phyloP scores from a whole-genome alignment of 2,113 vertebrate species.

The Atherinomorus stipes region DNA sequence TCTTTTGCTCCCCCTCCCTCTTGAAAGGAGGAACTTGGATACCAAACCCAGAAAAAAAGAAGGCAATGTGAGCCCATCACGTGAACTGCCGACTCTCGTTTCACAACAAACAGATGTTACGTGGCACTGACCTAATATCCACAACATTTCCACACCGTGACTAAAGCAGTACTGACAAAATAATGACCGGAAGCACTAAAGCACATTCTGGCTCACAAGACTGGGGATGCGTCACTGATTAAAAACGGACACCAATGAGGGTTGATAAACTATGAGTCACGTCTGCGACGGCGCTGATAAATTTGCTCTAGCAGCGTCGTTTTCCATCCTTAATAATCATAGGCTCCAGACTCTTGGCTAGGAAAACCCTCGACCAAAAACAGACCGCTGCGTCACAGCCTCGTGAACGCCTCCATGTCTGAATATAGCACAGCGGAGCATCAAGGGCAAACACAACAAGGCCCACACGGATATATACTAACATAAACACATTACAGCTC shows the following conservation, averaged over 20 bases:
- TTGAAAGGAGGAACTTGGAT: conserved; percentile 80
- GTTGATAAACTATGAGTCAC: conserved; percentile 42
- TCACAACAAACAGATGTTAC: conserved; percentile 97
- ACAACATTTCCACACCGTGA: conserved; percentile 29
- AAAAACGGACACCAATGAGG: background rate
- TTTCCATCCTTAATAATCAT: conserved; percentile 10
- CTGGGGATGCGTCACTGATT: background rate
- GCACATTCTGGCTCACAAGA: conserved; percentile 5
- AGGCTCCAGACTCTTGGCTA: conserved; percentile 10
- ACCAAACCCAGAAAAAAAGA: conserved; percentile 82
- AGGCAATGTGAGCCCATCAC: conserved; percentile 84
- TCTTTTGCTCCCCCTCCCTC: conserved; percentile 19
- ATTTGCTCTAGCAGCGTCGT: conserved; percentile 1
- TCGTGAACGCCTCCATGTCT: conserved; percentile 72
- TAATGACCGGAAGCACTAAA: conserved; percentile 33
- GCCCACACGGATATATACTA: conserved; percentile 33
- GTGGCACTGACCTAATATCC: conserved; percentile 73
- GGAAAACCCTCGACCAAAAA: conserved; percentile 71
- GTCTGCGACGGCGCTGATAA: background rate
- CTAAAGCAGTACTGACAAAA: conserved; percentile 32
- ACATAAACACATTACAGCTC: background rate
- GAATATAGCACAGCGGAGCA: conserved; percentile 68
- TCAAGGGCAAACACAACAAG: conserved; percentile 67
- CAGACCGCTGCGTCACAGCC: conserved; percentile 69
- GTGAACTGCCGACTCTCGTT: conserved; percentile 85